Base-by-base conservation (phyloP, 2,888 invertebrate genomes). In the Tenthredo mesomela region DNA sequence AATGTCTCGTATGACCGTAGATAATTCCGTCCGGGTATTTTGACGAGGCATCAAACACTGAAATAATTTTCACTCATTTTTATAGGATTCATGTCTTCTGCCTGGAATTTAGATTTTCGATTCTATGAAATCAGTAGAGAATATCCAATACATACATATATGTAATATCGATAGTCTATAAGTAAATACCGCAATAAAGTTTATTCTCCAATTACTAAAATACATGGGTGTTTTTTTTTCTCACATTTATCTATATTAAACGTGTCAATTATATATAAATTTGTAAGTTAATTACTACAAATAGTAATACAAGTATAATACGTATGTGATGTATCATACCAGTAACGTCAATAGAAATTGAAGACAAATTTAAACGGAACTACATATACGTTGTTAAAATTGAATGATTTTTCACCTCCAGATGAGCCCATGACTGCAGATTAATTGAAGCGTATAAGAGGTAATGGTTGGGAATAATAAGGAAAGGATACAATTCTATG, bases 1-100 rank as follows among this genome's bases (percentile, higher is more conserved):
- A 88, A 85, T 92, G 90, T 29, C 89, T 87, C 4, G 90, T 90
- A 33, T 90, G 87, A 3, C 92, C 91, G 25, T 88, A 89, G 47
- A 92, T 86, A 65, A 90, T 86, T n/a, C 91, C 91, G 58, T 91
- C 88, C 7, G 91, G 90, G 86, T 90, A 90, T 78, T 91, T 91
- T 2, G 88, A 88, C 10, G 92, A 91, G 0, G 92, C 87, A 83
- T 91, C 91, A 82, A 89, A 92, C 91, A 92, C 92, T 92, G 80
- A 9, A 82, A 82, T 67, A 33, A 67, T 33, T 33, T 25, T 67
- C 29, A 33, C 7, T 29, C 6, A 67, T 15, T 33, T 33, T 65
- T 65, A n/a, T n/a, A n/a, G 7, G n/a, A n/a, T 54, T n/a, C 1
- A 54, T 7, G n/a, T 18, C 54, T n/a, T 54, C n/a, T n/a, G 54